phyloP scores from a whole-genome alignment of 2,888 invertebrate species.

The Drosophila prolongata region DNA sequence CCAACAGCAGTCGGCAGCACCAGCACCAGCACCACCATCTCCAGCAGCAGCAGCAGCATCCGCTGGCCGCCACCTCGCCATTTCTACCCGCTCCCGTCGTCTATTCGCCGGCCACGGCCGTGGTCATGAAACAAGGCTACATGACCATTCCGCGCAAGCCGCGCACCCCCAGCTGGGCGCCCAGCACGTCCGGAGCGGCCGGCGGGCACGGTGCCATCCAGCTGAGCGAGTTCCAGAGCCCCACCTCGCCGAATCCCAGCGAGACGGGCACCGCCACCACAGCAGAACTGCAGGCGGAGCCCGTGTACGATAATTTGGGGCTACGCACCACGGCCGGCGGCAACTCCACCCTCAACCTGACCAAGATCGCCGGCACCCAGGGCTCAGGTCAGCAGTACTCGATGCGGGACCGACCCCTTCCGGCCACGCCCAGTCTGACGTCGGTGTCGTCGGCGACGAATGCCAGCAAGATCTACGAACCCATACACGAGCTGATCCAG shows the following conservation, averaged over 20 bases:
- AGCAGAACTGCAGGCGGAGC: slow-evolving; percentile 89
- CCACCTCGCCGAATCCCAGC: slow-evolving; percentile 83
- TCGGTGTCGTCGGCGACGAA: slow-evolving; percentile 70
- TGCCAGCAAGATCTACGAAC: slow-evolving; percentile 82
- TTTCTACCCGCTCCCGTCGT: slow-evolving; percentile 89
- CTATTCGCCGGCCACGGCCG: slow-evolving; percentile 85
- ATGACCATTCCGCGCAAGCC: slow-evolving; percentile 94
- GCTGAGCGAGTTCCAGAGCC: slow-evolving; percentile 84
- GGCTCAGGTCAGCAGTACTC: slow-evolving; percentile 84
- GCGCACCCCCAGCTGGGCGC: slow-evolving; percentile 92
- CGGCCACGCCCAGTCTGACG: slow-evolving; percentile 86
- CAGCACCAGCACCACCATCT: slow-evolving; percentile 82
- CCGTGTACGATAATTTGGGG: slow-evolving; percentile 94
- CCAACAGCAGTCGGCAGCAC: slow-evolving; percentile 85
- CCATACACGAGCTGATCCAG: slow-evolving; percentile 82
- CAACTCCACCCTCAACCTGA: slow-evolving; percentile 91
- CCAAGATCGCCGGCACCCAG: slow-evolving; percentile 86
- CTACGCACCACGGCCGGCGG: slow-evolving; percentile 93
- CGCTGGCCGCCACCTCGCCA: slow-evolving; percentile 87
- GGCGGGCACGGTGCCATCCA: slow-evolving; percentile 71
- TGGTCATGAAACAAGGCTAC: slow-evolving; percentile 89
- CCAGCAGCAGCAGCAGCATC: slow-evolving; percentile 43
- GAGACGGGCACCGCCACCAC: slow-evolving; percentile 84
- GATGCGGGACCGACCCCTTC: slow-evolving; percentile 88
- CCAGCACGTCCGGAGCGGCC: slow-evolving; percentile 84